These are phyloP conservation scores for Leptinotarsa tumamoca DNA, from an alignment of 2,888 invertebrate genomes.

Conservation along the genomic window DNA sequence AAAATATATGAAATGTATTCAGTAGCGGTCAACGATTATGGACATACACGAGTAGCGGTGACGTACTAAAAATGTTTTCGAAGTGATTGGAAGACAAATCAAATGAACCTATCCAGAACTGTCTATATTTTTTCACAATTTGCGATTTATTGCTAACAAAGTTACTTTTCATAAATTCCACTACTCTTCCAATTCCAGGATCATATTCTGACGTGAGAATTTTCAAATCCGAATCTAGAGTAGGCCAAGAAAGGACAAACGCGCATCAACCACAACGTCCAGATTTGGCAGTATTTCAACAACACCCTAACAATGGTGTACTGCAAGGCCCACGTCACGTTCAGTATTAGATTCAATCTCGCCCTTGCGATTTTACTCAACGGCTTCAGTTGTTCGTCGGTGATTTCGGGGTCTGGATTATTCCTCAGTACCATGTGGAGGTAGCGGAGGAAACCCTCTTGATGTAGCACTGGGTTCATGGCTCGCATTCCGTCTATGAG, in stretches of 20 bases:
- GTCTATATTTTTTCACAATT: no score
- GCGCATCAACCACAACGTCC: constrained; percentile 73
- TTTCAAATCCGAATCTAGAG: constrained; percentile 72
- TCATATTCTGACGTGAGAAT: constrained; percentile 68
- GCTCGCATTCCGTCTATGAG: constrained; percentile 79
- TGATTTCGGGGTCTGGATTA: constrained; percentile 40
- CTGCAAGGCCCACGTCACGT: constrained; percentile 47
- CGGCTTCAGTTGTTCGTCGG: background rate
- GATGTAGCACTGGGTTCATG: constrained; percentile 74
- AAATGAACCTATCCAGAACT: no score
- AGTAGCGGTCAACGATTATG: no score
- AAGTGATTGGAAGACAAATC: no score
- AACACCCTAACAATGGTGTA: constrained; percentile 70
- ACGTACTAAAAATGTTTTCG: no score
- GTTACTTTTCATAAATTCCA: background rate
- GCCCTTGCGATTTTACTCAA: constrained; percentile 19
- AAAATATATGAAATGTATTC: no score
- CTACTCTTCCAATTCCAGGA: background rate
- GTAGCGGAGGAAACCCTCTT: constrained; percentile 70
- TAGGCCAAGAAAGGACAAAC: constrained; percentile 78
- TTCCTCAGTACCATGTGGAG: constrained; percentile 49
- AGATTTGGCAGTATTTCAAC: constrained; percentile 73
- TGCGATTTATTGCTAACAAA: no score
- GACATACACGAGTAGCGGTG: no score
- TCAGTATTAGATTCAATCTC: constrained; percentile 40